A percentile compares a stretch with the other conserved stretches of the same genome.
phyloP scores from a whole-genome alignment of 2,113 vertebrate genomes.

The Nothocercus nigrocapillus region DNA sequence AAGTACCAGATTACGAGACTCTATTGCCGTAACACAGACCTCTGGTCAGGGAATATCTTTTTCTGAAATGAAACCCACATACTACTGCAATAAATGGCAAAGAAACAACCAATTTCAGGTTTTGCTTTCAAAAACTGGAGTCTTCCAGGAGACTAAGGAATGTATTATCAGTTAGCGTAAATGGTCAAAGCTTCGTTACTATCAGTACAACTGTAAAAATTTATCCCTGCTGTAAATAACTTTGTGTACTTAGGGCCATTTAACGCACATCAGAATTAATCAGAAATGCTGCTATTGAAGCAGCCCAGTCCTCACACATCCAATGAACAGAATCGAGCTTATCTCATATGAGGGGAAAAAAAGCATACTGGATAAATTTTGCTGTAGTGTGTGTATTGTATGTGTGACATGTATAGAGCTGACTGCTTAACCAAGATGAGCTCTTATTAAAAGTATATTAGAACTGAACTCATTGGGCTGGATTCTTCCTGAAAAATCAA shows the following conservation, averaged over 20 bases:
- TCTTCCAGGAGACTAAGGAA: not conserved
- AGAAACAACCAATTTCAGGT: not conserved
- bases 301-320: accelerated
- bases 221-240: not conserved
- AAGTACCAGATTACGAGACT: not conserved
- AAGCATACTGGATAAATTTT: not conserved
- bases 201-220: not conserved
- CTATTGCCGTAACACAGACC: not conserved
- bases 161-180: not conserved
- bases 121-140: not conserved
- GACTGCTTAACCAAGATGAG: not conserved
- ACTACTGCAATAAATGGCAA: not conserved
- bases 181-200: not conserved
- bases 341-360: not conserved
- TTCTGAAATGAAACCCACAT: not conserved
- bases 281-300: not conserved
- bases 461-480: not conserved
- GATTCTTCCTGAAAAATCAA: not conserved
- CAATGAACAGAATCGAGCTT: not conserved
- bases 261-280: not conserved
- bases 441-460: not conserved
- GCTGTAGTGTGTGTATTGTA: not conserved
- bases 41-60: not conserved
- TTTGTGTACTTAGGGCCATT: not conserved
- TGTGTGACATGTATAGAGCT: not conserved